A percentile compares a stretch with the other conserved stretches of the same genome.
Evolutionary conservation across 2,888 invertebrate species (phyloP).

Genomic region (Cephalotes varians): DNA sequence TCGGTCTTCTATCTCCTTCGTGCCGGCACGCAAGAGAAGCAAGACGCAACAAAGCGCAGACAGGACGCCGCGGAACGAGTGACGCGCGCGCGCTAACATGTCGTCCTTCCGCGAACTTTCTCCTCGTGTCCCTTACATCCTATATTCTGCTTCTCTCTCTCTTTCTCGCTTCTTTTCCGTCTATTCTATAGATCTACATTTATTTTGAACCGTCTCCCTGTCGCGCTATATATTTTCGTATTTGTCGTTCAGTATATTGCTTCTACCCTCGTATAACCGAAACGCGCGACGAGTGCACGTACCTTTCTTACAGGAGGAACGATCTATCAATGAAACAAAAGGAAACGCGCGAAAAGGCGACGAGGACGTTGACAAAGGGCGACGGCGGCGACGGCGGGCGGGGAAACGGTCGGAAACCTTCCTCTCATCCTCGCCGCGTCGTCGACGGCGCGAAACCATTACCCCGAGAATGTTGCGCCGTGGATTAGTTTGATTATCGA

Average conservation of each 20-base stretch:
- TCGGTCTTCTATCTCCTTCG: not conserved
- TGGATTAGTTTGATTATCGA: conserved; percentile 55
- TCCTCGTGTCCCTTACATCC: conserved; percentile 2
- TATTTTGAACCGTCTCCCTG: conserved; percentile 1
- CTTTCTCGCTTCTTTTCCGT: not conserved
- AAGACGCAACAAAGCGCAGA: conserved; percentile 8
- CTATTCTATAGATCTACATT: conserved; percentile 25
- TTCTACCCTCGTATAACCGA: conserved; percentile 18
- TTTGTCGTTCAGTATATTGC: conserved; percentile 42
- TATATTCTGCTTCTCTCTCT: conserved; percentile 9
- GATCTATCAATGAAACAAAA: conserved; percentile 42
- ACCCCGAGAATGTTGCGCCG: conserved; percentile 41
- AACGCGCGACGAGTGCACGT: not conserved
- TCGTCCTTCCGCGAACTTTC: conserved; percentile 40
- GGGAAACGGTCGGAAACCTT: not conserved
- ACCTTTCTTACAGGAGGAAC: not conserved
- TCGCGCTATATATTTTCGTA: conserved; percentile 45
- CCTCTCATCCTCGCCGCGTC: not conserved
- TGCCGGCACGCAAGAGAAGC: not conserved
- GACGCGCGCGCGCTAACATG: not conserved
- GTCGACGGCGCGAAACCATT: conserved; percentile 50
- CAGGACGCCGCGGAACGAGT: conserved; percentile 8
- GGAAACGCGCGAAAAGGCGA: not conserved
- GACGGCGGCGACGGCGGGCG: not conserved
- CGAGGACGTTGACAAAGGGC: not conserved